Percentiles rank a stretch among this genome's conserved stretches.
phyloP scores from a whole-genome alignment of 2,888 invertebrate genomes.

The Stegophylla sp. region DNA sequence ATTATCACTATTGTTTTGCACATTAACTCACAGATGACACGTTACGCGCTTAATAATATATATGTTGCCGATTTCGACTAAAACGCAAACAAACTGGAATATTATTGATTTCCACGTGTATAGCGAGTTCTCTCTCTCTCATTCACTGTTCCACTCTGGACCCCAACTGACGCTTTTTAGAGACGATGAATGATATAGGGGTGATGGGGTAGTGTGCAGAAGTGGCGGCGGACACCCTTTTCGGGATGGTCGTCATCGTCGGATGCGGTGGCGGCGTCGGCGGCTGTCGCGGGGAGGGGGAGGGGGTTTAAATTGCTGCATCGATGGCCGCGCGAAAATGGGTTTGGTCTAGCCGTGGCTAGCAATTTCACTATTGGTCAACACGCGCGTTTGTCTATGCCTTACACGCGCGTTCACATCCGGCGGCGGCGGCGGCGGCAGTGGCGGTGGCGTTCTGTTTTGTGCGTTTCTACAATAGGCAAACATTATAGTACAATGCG shows the following conservation, averaged over 20 bases:
- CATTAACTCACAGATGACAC: not conserved
- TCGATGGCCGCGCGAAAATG: conserved; percentile 57
- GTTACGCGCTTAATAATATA: not conserved
- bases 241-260: conserved; percentile 36
- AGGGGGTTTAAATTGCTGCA: conserved; percentile 46
- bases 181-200: conserved; percentile 4
- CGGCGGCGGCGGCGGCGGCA: not conserved
- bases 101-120: conserved; percentile 36
- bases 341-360: conserved; percentile 54
- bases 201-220: not conserved
- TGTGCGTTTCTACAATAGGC: not conserved
- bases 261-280: conserved; percentile 7
- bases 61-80: not conserved
- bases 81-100: not conserved
- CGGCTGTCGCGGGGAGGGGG: not conserved
- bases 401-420: not conserved
- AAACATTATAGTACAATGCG: not conserved
- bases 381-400: conserved; percentile 19
- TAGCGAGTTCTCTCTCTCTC: not conserved
- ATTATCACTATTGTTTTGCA: not conserved
- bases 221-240: conserved; percentile 40
- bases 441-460: not conserved
- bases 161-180: conserved; percentile 29
- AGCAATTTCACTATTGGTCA: conserved; percentile 55
- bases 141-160: conserved; percentile 4